Evolutionary conservation across 1,140 invertebrate genomes (phyloP), one percentile per base, ranked within the genome.

Genomic region (Leptopilina boulardi): DNA sequence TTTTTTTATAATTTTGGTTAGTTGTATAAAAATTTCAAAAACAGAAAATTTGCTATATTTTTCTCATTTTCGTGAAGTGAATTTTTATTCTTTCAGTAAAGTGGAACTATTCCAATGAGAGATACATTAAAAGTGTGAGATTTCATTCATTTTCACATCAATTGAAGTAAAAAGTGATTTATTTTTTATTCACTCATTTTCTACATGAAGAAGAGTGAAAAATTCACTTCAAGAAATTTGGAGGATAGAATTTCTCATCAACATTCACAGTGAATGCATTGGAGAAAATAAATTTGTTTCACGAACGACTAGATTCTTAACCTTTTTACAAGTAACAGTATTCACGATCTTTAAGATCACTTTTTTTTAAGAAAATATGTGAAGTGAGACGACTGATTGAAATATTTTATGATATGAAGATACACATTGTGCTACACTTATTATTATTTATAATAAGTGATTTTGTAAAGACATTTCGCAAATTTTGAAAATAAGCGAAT

Each of bases 401-500:
- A 30, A 66, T 66, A 30, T 23, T 26, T 13, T 13, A 66, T 66
- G 59, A 30, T 66, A 34, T 66, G 23, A 66, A 66, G 51, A 66
- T 66, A n/a, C 59, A 66, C 21, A 66, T 66, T 66, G 59, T 66
- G 59, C 23, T 66, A 66, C 23, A 66, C 59, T 23, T 66, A 6
- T 66, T 38, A 38, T n/a, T 66, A 30, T 4, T 2, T 34, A 30
- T 66, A 30, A 66, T 11, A 34, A 66, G 59, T 66, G 59, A 66
- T 13, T n/a, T 66, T n/a, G 23, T 66, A 3, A n/a, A 30, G 23
- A 19, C 15, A 34, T 66, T 26, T 30, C 59, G 73, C 54, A 70
- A 77, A 77, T 75, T 73, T 38, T 11, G 41, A 74, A 56, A 71
- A 59, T 18, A 73, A 74, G 30, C n/a, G 66, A 10, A 70, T 75